Conservation (phyloP, 2,888 invertebrate genomes). For the Drosophila antonietae region DNA sequence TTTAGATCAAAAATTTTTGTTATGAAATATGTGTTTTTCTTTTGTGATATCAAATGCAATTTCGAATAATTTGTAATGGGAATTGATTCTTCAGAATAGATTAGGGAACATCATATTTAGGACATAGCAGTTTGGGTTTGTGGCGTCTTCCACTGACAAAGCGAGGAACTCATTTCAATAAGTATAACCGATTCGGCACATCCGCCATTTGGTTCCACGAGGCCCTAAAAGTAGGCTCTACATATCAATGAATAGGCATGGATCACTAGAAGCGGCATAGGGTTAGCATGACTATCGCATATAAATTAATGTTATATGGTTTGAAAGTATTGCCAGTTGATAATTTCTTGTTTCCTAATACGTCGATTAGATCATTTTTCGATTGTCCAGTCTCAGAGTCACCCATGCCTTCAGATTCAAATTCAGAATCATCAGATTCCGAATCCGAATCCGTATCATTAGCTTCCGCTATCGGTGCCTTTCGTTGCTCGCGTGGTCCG, state of each 20-base stretch:
- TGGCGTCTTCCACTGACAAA: not conserved
- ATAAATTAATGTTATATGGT: not conserved
- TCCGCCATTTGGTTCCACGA: too few species aligned
- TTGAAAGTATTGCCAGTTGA: not conserved
- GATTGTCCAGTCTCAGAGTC: not conserved
- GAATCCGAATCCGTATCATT: accelerated
- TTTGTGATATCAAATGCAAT: not conserved
- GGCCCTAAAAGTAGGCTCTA: not conserved
- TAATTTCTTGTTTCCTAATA: not conserved
- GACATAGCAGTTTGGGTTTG: not conserved
- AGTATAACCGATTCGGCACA: too few species aligned
- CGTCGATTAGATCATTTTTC: too few species aligned
- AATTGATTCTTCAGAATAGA: not conserved
- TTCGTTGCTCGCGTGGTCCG: not conserved
- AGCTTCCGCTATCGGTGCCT: accelerated
- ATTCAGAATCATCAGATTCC: too few species aligned
- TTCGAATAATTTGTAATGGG: not conserved
- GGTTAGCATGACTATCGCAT: not conserved
- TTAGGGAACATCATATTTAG: not conserved
- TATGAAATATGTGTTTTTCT: too few species aligned
- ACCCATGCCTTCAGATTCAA: too few species aligned
- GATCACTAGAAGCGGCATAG: not conserved
- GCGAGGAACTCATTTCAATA: not conserved
- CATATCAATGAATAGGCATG: not conserved
- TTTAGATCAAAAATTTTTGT: not conserved